Conservation (phyloP, 2,797 vertebrate genomes). For the Gambusia yucatana region DNA sequence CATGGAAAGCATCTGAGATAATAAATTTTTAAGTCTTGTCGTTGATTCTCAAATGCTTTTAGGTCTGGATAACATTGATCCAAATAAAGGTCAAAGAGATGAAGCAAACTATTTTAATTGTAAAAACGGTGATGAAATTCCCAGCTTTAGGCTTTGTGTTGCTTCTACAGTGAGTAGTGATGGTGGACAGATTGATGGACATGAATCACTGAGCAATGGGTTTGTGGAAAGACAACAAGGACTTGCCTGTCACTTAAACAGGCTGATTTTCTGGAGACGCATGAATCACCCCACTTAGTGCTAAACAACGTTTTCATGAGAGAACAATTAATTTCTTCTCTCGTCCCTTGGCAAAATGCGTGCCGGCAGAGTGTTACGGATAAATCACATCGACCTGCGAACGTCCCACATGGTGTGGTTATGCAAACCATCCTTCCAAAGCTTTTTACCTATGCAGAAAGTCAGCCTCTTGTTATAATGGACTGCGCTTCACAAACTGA, state of each 20-base stretch:
- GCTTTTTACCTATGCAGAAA: conserved; percentile 34
- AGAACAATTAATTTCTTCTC: conserved; percentile 70
- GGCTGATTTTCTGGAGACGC: conserved; percentile 54
- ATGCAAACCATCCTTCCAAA: conserved; percentile 34
- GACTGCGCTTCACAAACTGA: conserved; percentile 43
- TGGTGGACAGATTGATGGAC: conserved; percentile 64
- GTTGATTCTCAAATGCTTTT: neutral
- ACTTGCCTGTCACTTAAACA: conserved; percentile 64
- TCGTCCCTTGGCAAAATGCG: conserved; percentile 34
- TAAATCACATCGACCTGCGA: conserved; percentile 18
- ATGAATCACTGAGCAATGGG: conserved; percentile 65
- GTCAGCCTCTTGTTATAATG: conserved; percentile 42
- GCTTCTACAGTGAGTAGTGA: conserved; percentile 18
- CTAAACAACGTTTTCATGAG: conserved; percentile 69
- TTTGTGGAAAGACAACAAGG: conserved; percentile 57
- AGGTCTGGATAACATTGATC: neutral
- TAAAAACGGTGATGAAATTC: conserved; percentile 15
- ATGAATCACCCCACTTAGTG: conserved; percentile 69
- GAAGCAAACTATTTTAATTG: neutral
- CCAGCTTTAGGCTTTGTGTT: conserved; percentile 14
- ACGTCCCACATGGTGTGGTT: neutral
- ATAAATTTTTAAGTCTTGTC: neutral
- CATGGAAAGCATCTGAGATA: neutral
- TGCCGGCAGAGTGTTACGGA: conserved; percentile 19
- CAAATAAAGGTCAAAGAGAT: neutral